phyloP scores from a whole-genome alignment of 2,797 vertebrate genomes.

The Lagocephalus sceleratus region DNA sequence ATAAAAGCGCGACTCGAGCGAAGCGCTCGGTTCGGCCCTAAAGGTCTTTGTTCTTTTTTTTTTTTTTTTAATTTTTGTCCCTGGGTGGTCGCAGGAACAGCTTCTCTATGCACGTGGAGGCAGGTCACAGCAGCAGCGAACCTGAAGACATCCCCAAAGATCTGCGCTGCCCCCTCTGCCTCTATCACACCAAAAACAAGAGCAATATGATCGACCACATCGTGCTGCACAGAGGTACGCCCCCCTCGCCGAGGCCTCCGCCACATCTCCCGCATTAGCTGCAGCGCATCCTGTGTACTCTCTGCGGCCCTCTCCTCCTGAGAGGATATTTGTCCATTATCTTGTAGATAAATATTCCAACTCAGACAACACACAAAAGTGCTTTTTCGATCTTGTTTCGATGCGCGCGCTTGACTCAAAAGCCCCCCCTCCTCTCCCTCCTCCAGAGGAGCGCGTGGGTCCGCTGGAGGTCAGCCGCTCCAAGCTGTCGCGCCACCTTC shows the following conservation, averaged over 20 bases:
- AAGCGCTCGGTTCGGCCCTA: no score
- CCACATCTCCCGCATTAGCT: no score
- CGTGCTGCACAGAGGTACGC: conserved; percentile 92
- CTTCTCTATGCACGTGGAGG: conserved; percentile 95
- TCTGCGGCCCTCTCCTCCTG: no score
- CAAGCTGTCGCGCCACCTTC: conserved; percentile 94
- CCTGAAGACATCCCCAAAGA: conserved; percentile 89
- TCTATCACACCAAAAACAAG: conserved; percentile 98
- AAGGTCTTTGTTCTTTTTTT: no score
- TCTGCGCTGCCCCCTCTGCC: conserved; percentile 95
- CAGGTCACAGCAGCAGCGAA: conserved; percentile 84
- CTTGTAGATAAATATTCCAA: no score
- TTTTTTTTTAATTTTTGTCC: no score
- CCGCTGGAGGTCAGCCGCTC: conserved; percentile 97
- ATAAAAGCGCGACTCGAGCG: neutral
- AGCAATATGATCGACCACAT: conserved; percentile 99
- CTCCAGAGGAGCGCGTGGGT: conserved; percentile 92
- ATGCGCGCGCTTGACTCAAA: no score
- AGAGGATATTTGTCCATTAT: no score
- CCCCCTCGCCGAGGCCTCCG: no score
- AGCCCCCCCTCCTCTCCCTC: conserved; percentile 22
- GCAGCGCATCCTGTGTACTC: no score
- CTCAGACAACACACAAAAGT: no score
- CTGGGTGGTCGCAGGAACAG: conserved; percentile 79
- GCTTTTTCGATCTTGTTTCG: conserved; percentile 17